These are phyloP conservation scores for Phoxinus dragarum DNA, from an alignment of 2,797 vertebrate species.

Conservation along the genomic window DNA sequence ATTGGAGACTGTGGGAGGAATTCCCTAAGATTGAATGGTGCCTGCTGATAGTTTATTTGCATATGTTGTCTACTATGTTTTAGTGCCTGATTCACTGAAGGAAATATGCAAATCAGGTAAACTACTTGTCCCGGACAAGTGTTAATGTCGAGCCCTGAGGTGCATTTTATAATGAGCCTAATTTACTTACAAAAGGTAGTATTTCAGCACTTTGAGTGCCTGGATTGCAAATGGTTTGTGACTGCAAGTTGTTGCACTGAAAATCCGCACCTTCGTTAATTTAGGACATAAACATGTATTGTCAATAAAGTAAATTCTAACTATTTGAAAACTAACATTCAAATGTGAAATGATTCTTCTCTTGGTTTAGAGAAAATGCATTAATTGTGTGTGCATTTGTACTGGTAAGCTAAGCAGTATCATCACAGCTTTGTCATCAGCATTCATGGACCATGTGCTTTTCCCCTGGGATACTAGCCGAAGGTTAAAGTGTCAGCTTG, in stretches of 20 bases:
- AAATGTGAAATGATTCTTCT: neutral
- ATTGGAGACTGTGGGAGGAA: neutral
- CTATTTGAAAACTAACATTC: neutral
- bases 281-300: neutral
- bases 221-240: neutral
- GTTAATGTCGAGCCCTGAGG: neutral
- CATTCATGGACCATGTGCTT: constrained; percentile 57
- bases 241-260: neutral
- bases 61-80: neutral
- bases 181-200: neutral
- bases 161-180: neutral
- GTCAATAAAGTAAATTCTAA: neutral
- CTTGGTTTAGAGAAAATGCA: neutral
- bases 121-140: neutral
- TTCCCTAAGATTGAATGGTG: neutral
- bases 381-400: neutral
- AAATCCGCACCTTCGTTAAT: neutral
- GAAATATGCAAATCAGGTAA: neutral
- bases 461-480: constrained; percentile 52
- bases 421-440: constrained; percentile 39
- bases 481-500: constrained; percentile 57
- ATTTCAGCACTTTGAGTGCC: neutral
- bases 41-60: neutral
- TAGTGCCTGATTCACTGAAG: neutral
- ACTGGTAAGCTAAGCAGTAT: constrained; percentile 43